Base-by-base conservation (phyloP, 2,888 invertebrate species). In the Torymus aiolomorphi region DNA sequence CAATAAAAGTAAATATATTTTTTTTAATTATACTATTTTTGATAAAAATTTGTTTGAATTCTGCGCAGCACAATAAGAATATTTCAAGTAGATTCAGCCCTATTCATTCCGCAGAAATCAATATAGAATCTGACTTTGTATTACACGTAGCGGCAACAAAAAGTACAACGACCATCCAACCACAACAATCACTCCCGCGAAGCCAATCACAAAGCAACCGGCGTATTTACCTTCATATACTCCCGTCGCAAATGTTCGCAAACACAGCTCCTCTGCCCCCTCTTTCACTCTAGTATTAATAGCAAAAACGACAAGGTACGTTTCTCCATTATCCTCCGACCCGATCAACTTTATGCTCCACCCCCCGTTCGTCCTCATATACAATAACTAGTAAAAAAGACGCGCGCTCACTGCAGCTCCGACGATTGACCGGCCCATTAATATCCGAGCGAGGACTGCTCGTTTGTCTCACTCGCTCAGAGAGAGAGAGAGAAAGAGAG, bases 361-460 rank as follows among this genome's bases (percentile, higher is more conserved):
- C 42, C 42, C 42, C 42, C 31, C 31, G 3, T 8, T 8, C 42
- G 42, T 42, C 42, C 42, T 42, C n/a, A 42, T 16, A 52, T n/a
- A 31, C 51, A 65, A 74, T 20, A 67, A 66, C 31, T 54, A 51
- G 51, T 69, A 57, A 71, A 49, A 71, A 51, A 31, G 12, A 61
- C 31, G 49, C 31, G 71, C 51, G 66, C 66, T 13, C 73, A 76
- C 74, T 20, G 20, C 20, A 63, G 62, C 42, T 20, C 11, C 52
- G 54, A 51, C 78, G 77, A 82, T 76, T 76, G 76, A 76, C 75
- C 24, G 70, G 16, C 52, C 66, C 69, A 82, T 82, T 82, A 82
- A 82, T 82, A 82, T 80, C 80, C 56, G 49, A 82, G 72, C 57
- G 72, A 77, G 77, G 66, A 66, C 56, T 69, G n/a, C 69, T 56